Percentiles rank a stretch among this genome's conserved stretches.
Evolutionary conservation across 2,888 invertebrate species (phyloP).

Genomic region (Polylopha cassiicola): DNA sequence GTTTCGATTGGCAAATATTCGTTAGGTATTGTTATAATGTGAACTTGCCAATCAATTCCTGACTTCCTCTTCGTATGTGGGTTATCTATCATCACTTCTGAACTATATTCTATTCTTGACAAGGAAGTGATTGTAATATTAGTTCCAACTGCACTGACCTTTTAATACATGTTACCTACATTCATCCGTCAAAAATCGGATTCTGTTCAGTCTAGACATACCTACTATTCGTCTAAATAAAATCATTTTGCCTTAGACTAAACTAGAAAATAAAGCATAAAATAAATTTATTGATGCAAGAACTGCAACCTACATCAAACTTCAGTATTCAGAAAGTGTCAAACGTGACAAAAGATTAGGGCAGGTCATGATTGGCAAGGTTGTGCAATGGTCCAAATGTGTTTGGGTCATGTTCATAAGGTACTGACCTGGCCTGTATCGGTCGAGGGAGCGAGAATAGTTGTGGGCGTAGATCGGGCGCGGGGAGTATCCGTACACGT

Average conservation of each 20-base stretch:
- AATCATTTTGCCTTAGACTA: too few species aligned
- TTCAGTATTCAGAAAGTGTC: neutral
- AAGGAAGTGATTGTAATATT: conserved; percentile 20
- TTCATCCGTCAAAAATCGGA: too few species aligned
- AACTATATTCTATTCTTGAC: conserved; percentile 18
- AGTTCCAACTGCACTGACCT: conserved; percentile 7
- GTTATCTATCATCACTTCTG: conserved; percentile 15
- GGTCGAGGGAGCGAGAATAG: conserved; percentile 84
- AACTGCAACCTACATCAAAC: too few species aligned
- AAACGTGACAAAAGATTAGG: neutral
- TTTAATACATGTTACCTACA: conserved; percentile 6
- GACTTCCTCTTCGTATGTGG: conserved; percentile 20
- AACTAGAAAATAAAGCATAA: too few species aligned
- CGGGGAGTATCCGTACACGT: conserved; percentile 93
- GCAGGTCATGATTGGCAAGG: conserved; percentile 8
- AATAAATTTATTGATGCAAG: too few species aligned
- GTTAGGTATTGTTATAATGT: conserved; percentile 30
- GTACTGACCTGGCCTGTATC: conserved; percentile 92
- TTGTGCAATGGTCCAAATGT: conserved; percentile 2
- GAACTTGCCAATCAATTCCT: conserved; percentile 45
- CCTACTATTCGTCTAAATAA: too few species aligned
- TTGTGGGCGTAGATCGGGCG: conserved; percentile 92
- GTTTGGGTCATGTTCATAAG: conserved; percentile 6
- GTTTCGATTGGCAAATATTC: conserved; percentile 39
- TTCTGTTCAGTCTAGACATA: too few species aligned